Conservation (phyloP, 1,140 invertebrate species). For the Leptopilina boulardi region DNA sequence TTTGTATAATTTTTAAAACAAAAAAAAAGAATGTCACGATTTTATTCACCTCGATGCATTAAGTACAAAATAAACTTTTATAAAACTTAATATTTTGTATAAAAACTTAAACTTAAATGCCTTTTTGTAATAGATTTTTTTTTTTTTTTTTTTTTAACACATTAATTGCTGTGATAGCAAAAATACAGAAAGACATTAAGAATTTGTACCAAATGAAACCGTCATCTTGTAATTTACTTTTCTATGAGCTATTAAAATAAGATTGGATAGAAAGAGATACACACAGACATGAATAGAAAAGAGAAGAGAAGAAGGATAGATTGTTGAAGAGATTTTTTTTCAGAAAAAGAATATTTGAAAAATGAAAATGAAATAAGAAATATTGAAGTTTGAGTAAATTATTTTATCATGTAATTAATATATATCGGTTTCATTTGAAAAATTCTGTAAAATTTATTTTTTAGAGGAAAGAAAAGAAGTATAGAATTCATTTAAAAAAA, state of each 20-base stretch:
- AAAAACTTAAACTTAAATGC: conserved; percentile 16
- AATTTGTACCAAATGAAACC: not conserved
- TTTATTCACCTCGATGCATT: not conserved
- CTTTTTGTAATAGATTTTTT: not conserved
- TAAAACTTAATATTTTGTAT: conserved; percentile 13
- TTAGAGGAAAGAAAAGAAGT: not conserved
- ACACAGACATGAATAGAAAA: conserved; percentile 22
- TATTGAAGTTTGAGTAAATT: not conserved
- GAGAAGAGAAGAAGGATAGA: conserved; percentile 34
- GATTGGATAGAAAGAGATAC: not conserved
- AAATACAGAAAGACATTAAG: not conserved
- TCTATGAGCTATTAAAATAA: not conserved
- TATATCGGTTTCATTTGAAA: not conserved
- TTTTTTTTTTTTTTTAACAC: conserved; percentile 34
- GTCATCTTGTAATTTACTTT: not conserved
- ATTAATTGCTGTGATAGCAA: conserved; percentile 62
- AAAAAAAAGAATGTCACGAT: not conserved
- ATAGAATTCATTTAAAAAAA: not conserved
- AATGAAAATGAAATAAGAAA: conserved; percentile 34
- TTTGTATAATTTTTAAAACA: not conserved
- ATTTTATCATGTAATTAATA: not conserved
- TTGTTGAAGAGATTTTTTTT: not conserved
- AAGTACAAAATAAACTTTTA: conserved; percentile 30
- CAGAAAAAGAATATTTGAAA: not conserved
- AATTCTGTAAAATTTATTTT: conserved; percentile 4